Base-by-base conservation (phyloP, 2,113 vertebrate genomes). In the Abramis brama region DNA sequence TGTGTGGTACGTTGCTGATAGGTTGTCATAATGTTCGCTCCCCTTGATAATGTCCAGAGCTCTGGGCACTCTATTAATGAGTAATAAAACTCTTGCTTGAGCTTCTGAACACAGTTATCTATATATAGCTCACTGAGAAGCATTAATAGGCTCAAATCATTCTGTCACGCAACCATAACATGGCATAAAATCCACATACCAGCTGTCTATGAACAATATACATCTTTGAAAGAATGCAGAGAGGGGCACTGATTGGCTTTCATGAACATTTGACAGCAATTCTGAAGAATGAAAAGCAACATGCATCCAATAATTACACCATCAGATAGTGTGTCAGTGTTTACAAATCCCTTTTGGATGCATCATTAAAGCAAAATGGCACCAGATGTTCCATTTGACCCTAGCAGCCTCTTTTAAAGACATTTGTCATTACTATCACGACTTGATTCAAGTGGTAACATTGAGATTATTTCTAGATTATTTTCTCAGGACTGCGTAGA, bases 41-140 rank as follows among this genome's bases (percentile, higher is more conserved):
- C 39, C 23, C 47, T 52, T 91, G 87, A 91, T 66, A 64, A 84
- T 89, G 79, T 82, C 83, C 87, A 87, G 87, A 79, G 64, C 84
- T 68, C 64, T 71, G 86, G 78, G 57, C 78, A 74, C 62, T 66
- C 82, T 83, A 88, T 87, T 88, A 90, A 88, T 87, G 83, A 89
- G 81, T 89, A 90, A 89, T 89, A 86, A 78, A 89, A 86, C 21
- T 62, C 70, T 76, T 73, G 47, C 57, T 50, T 66, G 70, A 89
- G 70, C 27, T 25, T 33, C 81, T 84, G 52, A 86, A 89, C 64
- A 84, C 59, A 36, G 52, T 62, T 9, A 11, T 74, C 88, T 91
- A 91, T 86, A 79, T 84, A 84, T 89, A 90, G 76, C 79, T 21
- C 19, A 73, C 33, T 30, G 59, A 71, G 82, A 86, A 80, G 70